Evolutionary conservation across 1,140 invertebrate species (phyloP).

Genomic region (Cherax destructor): DNA sequence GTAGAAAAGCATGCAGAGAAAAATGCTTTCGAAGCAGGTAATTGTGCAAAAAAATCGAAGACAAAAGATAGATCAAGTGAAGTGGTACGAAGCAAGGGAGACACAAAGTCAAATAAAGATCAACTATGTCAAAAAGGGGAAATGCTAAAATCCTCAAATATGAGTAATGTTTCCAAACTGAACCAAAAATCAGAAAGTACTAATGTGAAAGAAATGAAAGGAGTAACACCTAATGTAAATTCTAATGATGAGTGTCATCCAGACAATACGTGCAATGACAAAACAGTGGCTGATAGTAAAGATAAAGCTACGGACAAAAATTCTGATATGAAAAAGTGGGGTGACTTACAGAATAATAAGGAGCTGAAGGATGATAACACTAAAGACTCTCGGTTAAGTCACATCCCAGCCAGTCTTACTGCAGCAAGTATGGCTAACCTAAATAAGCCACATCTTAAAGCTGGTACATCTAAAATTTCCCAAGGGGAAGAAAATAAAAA

Average conservation of each 20-base stretch:
- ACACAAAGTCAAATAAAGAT: slow-evolving; percentile 5
- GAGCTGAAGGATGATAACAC: slow-evolving; percentile 25
- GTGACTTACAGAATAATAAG: not conserved
- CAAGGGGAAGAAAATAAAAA: slow-evolving; percentile 26
- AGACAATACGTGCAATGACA: not conserved
- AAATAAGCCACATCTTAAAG: slow-evolving; percentile 59
- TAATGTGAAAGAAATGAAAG: not conserved
- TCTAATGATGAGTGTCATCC: not conserved
- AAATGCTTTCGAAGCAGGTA: not conserved
- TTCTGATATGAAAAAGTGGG: not conserved
- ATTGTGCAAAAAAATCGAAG: slow-evolving; percentile 26
- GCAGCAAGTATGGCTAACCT: slow-evolving; percentile 56
- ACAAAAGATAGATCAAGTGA: slow-evolving; percentile 14
- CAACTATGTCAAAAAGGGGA: not conserved
- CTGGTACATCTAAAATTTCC: slow-evolving; percentile 21
- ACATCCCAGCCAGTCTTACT: slow-evolving; percentile 59
- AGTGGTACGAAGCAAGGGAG: not conserved
- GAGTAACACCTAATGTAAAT: not conserved
- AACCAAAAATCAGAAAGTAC: not conserved
- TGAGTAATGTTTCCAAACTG: too few relatives aligned
- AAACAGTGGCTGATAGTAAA: not conserved
- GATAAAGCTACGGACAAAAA: slow-evolving; percentile 5
- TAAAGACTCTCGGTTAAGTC: slow-evolving; percentile 32
- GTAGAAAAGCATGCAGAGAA: slow-evolving; percentile 4
- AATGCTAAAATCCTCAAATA: not conserved